phyloP scores from a whole-genome alignment of 2,797 vertebrate species.

The Macrochelys suwanniensis region DNA sequence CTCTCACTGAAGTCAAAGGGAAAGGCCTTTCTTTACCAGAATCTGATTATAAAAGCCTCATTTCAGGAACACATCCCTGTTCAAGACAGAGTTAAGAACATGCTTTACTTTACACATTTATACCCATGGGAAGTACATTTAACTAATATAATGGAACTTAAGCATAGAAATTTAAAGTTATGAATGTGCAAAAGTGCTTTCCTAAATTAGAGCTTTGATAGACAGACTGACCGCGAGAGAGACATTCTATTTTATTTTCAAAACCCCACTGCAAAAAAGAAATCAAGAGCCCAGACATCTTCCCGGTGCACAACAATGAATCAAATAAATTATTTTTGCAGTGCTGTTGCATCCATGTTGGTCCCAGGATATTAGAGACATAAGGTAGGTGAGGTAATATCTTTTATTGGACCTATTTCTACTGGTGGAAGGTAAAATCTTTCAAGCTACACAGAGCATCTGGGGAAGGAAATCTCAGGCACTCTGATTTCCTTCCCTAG shows the following conservation, averaged over 20 bases:
- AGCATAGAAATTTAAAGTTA: not conserved
- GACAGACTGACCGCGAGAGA: not conserved
- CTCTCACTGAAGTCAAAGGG: not conserved
- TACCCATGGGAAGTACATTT: not conserved
- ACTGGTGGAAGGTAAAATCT: not conserved
- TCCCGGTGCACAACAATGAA: slow-evolving; percentile 28
- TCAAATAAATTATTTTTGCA: slow-evolving; percentile 8
- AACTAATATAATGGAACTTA: not conserved
- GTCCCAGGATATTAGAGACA: not conserved
- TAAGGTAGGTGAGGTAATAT: not conserved
- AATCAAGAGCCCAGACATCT: slow-evolving; percentile 29
- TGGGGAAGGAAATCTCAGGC: not conserved
- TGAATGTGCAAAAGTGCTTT: not conserved
- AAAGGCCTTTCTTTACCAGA: not conserved
- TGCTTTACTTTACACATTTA: not conserved
- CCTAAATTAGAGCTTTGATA: not conserved
- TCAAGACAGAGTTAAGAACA: not conserved
- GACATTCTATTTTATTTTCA: not conserved
- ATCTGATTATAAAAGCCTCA: not conserved
- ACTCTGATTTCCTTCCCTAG: too few relatives aligned
- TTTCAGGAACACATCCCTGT: not conserved
- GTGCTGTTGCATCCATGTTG: not conserved
- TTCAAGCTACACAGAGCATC: not conserved
- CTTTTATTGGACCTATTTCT: not conserved
- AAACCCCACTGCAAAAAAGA: not conserved